These are phyloP conservation scores for Taxidea taxus DNA, from an alignment of 2,113 vertebrate species.

Conservation along the genomic window DNA sequence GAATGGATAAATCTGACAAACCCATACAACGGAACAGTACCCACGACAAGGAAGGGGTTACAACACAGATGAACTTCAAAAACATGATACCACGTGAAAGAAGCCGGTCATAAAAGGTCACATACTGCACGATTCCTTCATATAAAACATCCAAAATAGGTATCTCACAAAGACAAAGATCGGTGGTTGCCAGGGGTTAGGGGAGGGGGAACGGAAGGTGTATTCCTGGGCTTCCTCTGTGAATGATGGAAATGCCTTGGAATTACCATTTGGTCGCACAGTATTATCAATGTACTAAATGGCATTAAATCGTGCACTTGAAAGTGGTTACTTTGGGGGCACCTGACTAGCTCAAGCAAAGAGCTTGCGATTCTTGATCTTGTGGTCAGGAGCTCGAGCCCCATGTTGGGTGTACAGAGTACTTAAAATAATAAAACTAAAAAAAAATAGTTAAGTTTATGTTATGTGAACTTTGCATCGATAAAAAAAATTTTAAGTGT, in stretches of 20 bases:
- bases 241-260: neutral
- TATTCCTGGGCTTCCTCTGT: neutral
- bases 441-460: neutral
- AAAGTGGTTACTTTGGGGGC: neutral
- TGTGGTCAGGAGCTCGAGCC: neutral
- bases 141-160: neutral
- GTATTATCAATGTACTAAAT: neutral
- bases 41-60: neutral
- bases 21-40: neutral
- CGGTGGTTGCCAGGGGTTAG: neutral
- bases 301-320: neutral
- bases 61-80: neutral
- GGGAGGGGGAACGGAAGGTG: neutral
- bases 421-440: neutral
- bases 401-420: neutral
- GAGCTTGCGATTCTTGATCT: neutral
- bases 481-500: neutral
- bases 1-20: neutral
- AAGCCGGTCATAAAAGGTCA: neutral
- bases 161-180: neutral
- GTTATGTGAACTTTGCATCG: neutral
- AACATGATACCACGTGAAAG: neutral
- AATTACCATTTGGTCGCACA: neutral
- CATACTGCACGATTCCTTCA: neutral
- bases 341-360: neutral